Base-by-base conservation (phyloP, 2,888 invertebrate genomes). In the Andrena haemorrhoa region DNA sequence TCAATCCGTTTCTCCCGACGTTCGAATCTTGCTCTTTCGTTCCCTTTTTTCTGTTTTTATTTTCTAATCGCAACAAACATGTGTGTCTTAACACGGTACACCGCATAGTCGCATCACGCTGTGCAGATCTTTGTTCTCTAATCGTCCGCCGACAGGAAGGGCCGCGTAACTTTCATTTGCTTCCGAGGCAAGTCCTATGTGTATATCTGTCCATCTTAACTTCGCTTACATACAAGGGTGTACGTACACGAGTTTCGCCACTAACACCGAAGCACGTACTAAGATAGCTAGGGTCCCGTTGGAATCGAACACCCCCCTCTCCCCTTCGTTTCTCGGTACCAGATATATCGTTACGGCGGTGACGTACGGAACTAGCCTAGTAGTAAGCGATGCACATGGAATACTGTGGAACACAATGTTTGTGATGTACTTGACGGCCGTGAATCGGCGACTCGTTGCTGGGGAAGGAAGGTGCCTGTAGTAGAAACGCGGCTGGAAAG, bases 401-500 rank as follows among this genome's bases (percentile, higher is more conserved):
- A 29, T 63, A 65, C 31, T 73, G 83, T 83, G 82, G 77, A 83
- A 83, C 82, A 83, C 82, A 83, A 82, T 83, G 82, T 77, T 73
- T 77, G 82, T 82, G 82, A 82, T 82, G 16, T 70, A 69, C 72
- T 66, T 29, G 60, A 71, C n/a, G 49, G 20, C 29, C 8, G 23
- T 29, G 29, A 63, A 68, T n/a, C 47, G 20, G 20, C 26, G 12
- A 41, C 10, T 53, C 20, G 35, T 12, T 41, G 20, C 64, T 26
- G 51, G 31, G 4, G 20, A 53, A 47, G n/a, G 16, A 61, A 51
- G n/a, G n/a, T 58, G 47, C 47, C 12, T 29, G 47, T 56, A 41
- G 41, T 41, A 69, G 26, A 81, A 60, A 82, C 47, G 66, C 58
- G 49, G 31, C n/a, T 6, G 31, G 35, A 56, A 51, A 53, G 64